Conservation (phyloP, 2,888 invertebrate genomes). For the Pterostichus niger region DNA sequence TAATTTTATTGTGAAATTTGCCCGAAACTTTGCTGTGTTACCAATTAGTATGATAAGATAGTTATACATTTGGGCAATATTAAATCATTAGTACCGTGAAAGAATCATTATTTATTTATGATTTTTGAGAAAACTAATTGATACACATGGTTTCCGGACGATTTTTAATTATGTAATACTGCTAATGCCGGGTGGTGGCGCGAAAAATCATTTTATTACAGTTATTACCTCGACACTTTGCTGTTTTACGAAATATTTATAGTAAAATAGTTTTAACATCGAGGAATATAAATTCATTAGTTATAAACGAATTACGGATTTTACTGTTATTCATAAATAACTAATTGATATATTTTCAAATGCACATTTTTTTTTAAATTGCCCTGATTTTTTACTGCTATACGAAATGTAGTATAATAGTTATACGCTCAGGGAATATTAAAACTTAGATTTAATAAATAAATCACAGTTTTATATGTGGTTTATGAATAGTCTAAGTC, state of each 20-base stretch:
- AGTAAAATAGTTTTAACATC: conserved; percentile 43
- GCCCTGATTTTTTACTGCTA: not conserved
- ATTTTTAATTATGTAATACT: too few relatives aligned
- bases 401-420: not conserved
- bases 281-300: conserved; percentile 36
- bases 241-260: conserved; percentile 45
- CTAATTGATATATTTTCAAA: not conserved
- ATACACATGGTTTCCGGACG: too few relatives aligned
- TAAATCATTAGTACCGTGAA: not conserved
- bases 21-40: conserved; percentile 33
- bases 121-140: not conserved
- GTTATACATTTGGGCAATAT: conserved; percentile 28
- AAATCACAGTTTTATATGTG: not conserved
- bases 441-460: conserved; percentile 1
- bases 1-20: not conserved
- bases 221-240: conserved; percentile 66
- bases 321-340: not conserved
- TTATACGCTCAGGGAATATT: not conserved
- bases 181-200: too few relatives aligned
- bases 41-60: conserved; percentile 4
- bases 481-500: not conserved
- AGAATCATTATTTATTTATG: not conserved
- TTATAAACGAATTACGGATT: not conserved
- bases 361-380: not conserved
- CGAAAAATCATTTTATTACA: too few relatives aligned